phyloP scores from a whole-genome alignment of 1,140 invertebrate genomes.

The Parasteatoda tepidariorum region DNA sequence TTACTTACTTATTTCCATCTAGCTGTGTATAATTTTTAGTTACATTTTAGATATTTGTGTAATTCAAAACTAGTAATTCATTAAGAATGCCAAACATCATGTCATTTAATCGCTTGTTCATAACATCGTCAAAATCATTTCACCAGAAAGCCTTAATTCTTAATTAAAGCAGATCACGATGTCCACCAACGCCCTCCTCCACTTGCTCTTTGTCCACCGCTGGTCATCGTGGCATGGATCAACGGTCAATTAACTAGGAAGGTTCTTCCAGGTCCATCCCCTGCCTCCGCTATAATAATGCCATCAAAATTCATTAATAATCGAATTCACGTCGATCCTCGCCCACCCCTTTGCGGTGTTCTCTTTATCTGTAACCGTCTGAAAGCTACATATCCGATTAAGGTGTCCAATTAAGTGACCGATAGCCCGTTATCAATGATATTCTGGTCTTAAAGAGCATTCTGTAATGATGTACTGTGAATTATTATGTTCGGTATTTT shows the following conservation, averaged over 20 bases:
- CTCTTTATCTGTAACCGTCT: constrained; percentile 20
- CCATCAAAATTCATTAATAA: constrained; percentile 39
- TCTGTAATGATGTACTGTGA: too few species aligned
- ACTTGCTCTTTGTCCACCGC: background rate
- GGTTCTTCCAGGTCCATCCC: too few species aligned
- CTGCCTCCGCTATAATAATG: constrained; percentile 5
- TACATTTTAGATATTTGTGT: too few species aligned
- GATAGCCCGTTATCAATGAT: background rate
- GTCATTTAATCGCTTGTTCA: background rate
- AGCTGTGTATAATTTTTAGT: too few species aligned
- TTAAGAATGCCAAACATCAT: background rate
- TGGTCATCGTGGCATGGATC: background rate
- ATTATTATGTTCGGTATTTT: too few species aligned
- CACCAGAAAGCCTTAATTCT: background rate
- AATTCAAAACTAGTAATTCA: too few species aligned
- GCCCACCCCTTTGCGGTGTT: background rate
- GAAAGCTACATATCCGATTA: constrained; percentile 3
- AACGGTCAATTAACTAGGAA: constrained; percentile 40
- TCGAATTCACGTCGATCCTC: background rate
- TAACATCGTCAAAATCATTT: background rate
- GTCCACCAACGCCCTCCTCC: background rate
- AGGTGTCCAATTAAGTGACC: constrained; percentile 25
- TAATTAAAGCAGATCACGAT: background rate
- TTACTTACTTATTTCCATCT: too few species aligned
- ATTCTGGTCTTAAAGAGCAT: background rate